Percentiles rank a stretch among this genome's conserved stretches.
These are phyloP conservation scores for Protobothrops mucrosquamatus DNA, from an alignment of 2,113 vertebrate species.

Conservation along the genomic window DNA sequence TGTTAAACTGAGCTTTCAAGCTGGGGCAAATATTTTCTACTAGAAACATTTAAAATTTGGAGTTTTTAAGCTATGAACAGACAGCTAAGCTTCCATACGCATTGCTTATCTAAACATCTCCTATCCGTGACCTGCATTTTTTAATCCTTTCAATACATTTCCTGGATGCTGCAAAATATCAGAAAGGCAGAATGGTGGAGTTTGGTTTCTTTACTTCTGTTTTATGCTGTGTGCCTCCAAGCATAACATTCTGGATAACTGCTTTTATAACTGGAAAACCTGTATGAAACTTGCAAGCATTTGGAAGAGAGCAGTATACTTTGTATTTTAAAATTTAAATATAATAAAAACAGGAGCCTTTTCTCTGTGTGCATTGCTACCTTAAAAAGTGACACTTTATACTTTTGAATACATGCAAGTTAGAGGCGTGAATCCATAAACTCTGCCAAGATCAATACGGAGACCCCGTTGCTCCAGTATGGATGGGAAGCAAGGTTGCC, in stretches of 20 bases:
- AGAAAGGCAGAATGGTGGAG: not conserved
- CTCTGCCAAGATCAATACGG: not conserved
- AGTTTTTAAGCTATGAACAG: not conserved
- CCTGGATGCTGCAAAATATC: not conserved
- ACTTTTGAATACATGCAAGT: conserved; percentile 26
- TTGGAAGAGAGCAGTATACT: not conserved
- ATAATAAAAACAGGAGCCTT: conserved; percentile 32
- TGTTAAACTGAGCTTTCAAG: not conserved
- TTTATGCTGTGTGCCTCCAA: not conserved
- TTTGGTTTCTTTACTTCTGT: not conserved
- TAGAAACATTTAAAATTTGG: not conserved
- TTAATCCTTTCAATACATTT: not conserved
- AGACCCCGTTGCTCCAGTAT: not conserved
- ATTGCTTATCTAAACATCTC: not conserved
- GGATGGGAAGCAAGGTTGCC: not conserved
- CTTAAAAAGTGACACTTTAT: not conserved
- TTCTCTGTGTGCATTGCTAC: conserved; percentile 26
- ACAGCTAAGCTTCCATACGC: not conserved
- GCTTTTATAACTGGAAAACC: not conserved
- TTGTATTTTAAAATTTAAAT: not conserved
- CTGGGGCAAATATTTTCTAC: not conserved
- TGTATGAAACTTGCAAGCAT: not conserved
- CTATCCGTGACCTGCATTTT: not conserved
- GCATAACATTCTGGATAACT: not conserved
- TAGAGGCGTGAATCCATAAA: not conserved